Conservation (phyloP, 2,888 invertebrate species). For the Lasioglossum pauxillum region DNA sequence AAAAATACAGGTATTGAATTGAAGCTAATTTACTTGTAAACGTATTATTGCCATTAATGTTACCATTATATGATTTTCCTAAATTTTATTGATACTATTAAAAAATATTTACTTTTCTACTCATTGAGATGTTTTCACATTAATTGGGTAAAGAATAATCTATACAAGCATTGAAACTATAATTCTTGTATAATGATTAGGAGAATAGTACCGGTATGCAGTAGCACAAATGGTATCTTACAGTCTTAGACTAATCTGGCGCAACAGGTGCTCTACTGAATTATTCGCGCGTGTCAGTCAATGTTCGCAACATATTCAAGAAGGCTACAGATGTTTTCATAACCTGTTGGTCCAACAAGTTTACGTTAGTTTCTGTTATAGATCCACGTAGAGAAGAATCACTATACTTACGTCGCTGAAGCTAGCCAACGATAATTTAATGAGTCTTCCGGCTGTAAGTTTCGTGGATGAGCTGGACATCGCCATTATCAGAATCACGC, state of each 20-base stretch:
- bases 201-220: neutral
- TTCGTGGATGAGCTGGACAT: constrained; percentile 54
- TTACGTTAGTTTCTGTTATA: neutral
- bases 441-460: constrained; percentile 77
- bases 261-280: neutral
- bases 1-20: neutral
- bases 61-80: neutral
- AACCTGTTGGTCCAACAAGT: neutral
- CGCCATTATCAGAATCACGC: constrained; percentile 56
- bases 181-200: neutral
- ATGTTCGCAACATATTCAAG: constrained; percentile 39
- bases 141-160: neutral
- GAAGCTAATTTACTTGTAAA: neutral
- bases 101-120: neutral
- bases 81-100: neutral
- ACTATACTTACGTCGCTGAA: constrained; percentile 65
- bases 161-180: neutral
- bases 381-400: neutral
- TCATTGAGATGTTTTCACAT: too few species aligned
- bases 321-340: constrained; percentile 37
- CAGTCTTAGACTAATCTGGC: neutral
- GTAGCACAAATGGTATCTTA: neutral
- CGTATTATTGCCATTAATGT: neutral
- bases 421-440: constrained; percentile 70
- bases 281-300: constrained; percentile 5